phyloP scores from a whole-genome alignment of 2,797 vertebrate genomes.

The Silurus aristotelis region DNA sequence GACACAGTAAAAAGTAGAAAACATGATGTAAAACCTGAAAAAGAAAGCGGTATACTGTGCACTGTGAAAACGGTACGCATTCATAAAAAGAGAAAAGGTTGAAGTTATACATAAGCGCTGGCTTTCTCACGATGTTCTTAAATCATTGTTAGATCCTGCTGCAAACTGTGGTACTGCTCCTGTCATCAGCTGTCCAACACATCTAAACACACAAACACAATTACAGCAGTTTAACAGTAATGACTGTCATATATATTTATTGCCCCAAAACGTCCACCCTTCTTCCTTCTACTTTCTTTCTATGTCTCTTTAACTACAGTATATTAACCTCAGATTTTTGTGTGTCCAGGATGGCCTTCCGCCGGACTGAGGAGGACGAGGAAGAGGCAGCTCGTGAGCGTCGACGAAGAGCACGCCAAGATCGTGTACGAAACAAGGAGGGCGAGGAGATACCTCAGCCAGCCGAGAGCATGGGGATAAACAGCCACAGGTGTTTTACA shows the following conservation, averaged over 20 bases:
- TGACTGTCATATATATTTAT: slow-evolving; percentile 2
- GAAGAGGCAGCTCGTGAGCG: slow-evolving; percentile 94
- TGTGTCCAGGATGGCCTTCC: slow-evolving; percentile 78
- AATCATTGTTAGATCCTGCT: neutral
- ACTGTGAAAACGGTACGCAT: neutral
- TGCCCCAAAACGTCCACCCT: slow-evolving; percentile 13
- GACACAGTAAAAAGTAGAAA: too few species aligned
- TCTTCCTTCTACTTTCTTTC: slow-evolving; percentile 32
- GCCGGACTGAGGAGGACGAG: slow-evolving; percentile 88
- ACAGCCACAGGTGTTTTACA: slow-evolving; percentile 83
- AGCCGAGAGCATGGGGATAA: slow-evolving; percentile 76
- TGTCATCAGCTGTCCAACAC: slow-evolving; percentile 35
- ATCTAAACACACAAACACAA: neutral
- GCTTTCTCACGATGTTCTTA: neutral
- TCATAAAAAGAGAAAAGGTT: neutral
- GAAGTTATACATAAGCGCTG: slow-evolving; percentile 14
- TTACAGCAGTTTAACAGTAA: neutral
- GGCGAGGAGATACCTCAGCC: slow-evolving; percentile 78
- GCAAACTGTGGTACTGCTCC: neutral
- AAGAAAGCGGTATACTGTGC: neutral
- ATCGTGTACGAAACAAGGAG: slow-evolving; percentile 82
- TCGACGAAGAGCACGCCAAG: slow-evolving; percentile 91
- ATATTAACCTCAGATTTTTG: neutral
- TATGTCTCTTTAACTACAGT: slow-evolving; percentile 16
- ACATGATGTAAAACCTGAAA: neutral